Base-by-base conservation (phyloP, 92 coral and sea anemone genomes). In the Porites lobata region DNA sequence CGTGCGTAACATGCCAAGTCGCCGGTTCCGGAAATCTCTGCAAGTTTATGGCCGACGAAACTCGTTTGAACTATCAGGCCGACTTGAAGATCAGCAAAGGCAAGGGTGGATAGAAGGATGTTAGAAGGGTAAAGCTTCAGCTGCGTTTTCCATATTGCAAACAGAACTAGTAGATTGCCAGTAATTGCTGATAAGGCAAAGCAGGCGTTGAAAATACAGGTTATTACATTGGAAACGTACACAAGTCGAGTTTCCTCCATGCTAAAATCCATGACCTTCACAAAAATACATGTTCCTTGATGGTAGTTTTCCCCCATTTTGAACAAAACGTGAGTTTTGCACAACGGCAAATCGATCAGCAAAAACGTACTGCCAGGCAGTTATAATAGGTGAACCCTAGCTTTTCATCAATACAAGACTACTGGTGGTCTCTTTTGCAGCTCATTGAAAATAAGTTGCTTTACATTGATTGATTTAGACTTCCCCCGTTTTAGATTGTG, bases 1-100 rank as follows among this genome's bases (percentile, higher is more conserved):
- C 90, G 90, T 12, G 78, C 76, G 63, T 82, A 91, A 20, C 94
- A 91, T 43, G 90, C 59, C 67, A 78, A 14, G 6, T 64, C 58
- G 32, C 65, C 86, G 17, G 56, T 74, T 52, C 75, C 6, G 21
- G 29, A 68, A 24, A 91, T 77, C 65, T 91, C 94, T 9, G 94
- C 80, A 7, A 78, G 71, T 29, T 91, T 91, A 63, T 78, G 79
- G 14, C 81, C 58, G 5, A 91, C 83, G 7, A 87, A 91, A 52
- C 72, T 72, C 12, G 94, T 89, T 64, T 91, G 94, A 3, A 91
- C 94, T 0, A 83, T 29, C 32, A 78, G 57, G 9, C 94, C 94
- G n/a, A 91, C 94, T n/a, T 82, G 89, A 65, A 91, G 75, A 69
- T 91, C 94, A 9, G 94, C 92, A 62, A 87, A 65, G 54, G 94